Evolutionary conservation across 2,888 invertebrate species (phyloP), one percentile per base, ranked within the genome.

Genomic region (Crossocerus cetratus): DNA sequence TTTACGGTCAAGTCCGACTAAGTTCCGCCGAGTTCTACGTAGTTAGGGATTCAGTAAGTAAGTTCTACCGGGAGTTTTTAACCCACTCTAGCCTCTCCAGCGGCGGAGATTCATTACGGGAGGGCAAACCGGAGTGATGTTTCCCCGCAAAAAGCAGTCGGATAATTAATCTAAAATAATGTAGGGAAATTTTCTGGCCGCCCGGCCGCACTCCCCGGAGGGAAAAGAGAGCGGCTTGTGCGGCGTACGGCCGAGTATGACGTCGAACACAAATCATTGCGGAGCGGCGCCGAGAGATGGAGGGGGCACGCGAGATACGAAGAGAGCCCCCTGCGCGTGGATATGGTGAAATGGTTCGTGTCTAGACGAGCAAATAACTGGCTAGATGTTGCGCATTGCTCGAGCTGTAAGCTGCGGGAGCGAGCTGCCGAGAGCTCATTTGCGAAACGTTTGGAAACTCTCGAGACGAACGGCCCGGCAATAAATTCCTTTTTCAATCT

Each of bases 401-500:
- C 32, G 69, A 67, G 69, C 69, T 72, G 67, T 44, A 66, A 58
- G 18, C 42, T n/a, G 32, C 55, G 16, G 20, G 64, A 72, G 66
- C 32, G 32, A 68, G 60, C 53, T 64, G 57, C 62, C 65, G 54
- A 59, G 63, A 49, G 65, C 60, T 74, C 74, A 69, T 75, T 75
- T 75, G 75, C 74, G 75, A 75, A 75, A 75, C 56, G 23, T 65
- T 75, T 56, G 74, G 60, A 69, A 69, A 75, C 74, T 75, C 69
- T 69, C 57, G 56, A 66, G 65, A 69, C 65, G 69, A 58, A 74
- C 68, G 60, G 65, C 72, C 73, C 14, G 49, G 18, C 20, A 55
- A 55, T 55, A 55, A 55, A 49, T 49, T 49, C 55, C 21, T 20
- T 20, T 55, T 21, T 55, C 49, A 49, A 49, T 49, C 16, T 49